Base-by-base conservation (phyloP, 2,888 invertebrate genomes). In the Phlogophora meticulosa region DNA sequence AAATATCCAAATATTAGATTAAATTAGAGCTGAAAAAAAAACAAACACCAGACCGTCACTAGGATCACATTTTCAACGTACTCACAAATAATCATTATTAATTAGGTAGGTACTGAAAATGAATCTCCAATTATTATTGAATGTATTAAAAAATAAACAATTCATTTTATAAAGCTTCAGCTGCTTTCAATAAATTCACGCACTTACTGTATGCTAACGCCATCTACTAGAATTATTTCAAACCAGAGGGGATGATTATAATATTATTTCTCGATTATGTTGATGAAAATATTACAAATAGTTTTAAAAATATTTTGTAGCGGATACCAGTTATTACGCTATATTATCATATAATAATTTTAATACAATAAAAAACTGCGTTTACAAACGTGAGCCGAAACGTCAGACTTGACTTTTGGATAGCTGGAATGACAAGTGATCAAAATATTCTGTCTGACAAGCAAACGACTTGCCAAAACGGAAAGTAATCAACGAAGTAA, bases 171-270 rank as follows among this genome's bases (percentile, higher is more conserved):
- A 42, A 42, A 60, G 48, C 34, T 17, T 38, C 57, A 66, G 38
- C 55, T 71, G 40, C 65, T 36, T 9, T 22, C 49, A 38, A 57
- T 40, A 63, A 68, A 59, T 58, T 48, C 34, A 17, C 4, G 9
- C 1, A 32, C 9, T 42, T 55, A 57, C 9, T 22, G 7, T 32
- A 17, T 13, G 11, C 43, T 70, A 45, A 11, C 45, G 61, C 70
- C 76, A 77, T 78, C 76, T 77, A 20, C 45, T 32, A n/a, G 17
- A 43, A 45, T 20, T 15, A 15, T 34, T 17, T 36, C 0, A 22
- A 72, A 72, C 45, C 7, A 63, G 9, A 48, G 24, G 1, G 10
- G 34, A 22, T 0, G 0, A 11, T 11, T n/a, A 36, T 9, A n/a
- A n/a, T n/a, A n/a, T n/a, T 32, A n/a, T 13, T n/a, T 34, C 9